These are phyloP conservation scores for Pomacea canaliculata DNA, from an alignment of 2,888 invertebrate genomes.

Conservation along the genomic window DNA sequence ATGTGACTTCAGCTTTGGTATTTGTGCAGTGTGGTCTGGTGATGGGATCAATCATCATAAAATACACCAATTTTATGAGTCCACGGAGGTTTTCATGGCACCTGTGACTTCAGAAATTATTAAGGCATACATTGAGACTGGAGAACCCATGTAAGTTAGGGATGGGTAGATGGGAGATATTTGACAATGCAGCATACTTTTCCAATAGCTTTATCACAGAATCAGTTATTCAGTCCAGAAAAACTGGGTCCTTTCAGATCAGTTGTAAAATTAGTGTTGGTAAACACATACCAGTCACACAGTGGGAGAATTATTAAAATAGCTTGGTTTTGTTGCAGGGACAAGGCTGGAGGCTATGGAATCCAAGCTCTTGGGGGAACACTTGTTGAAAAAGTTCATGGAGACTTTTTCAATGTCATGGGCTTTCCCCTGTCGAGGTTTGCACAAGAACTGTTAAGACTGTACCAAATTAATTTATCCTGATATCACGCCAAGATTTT, in stretches of 20 bases:
- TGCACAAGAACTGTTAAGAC: constrained; percentile 54
- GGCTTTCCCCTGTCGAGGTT: constrained; percentile 83
- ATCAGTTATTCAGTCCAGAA: no score
- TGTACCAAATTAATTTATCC: background rate
- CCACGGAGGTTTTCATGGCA: constrained; percentile 86
- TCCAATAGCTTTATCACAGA: background rate
- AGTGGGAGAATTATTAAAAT: no score
- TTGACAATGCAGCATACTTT: background rate
- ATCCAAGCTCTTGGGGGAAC: constrained; percentile 88
- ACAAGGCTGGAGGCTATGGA: constrained; percentile 89
- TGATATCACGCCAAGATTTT: background rate
- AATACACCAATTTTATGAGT: constrained; percentile 78
- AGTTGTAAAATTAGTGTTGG: no score
- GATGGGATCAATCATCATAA: constrained; percentile 5
- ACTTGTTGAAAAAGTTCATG: constrained; percentile 84
- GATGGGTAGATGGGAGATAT: background rate
- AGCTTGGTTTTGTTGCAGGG: constrained; percentile 61
- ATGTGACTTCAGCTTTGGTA: no score
- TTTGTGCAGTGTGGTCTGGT: background rate
- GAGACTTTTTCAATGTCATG: constrained; percentile 89
- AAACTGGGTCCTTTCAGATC: no score
- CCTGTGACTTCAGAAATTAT: constrained; percentile 82
- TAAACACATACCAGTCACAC: no score
- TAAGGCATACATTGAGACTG: constrained; percentile 84
- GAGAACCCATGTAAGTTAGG: constrained; percentile 84